Evolutionary conservation across 2,888 invertebrate species (phyloP).

Genomic region (Graphium colonna): DNA sequence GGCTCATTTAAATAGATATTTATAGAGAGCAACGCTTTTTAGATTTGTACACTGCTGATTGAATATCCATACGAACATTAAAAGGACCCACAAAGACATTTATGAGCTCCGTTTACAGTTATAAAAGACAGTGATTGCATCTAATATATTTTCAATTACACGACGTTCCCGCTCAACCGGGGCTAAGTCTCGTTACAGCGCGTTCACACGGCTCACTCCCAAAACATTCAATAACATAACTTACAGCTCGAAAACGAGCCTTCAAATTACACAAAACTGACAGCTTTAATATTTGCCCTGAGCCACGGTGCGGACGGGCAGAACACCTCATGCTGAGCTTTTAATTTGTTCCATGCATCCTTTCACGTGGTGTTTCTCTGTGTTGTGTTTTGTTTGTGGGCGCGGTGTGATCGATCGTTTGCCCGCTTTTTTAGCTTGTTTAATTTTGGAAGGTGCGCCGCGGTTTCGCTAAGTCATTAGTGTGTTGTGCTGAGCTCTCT

Average conservation of each 20-base stretch:
- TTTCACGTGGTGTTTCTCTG: conserved; percentile 55
- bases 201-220: conserved; percentile 58
- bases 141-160: conserved; percentile 54
- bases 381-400: conserved; percentile 72
- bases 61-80: conserved; percentile 41
- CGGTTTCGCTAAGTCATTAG: conserved; percentile 77
- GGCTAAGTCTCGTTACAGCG: conserved; percentile 44
- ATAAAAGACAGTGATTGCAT: conserved; percentile 52
- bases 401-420: conserved; percentile 72
- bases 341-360: conserved; percentile 78
- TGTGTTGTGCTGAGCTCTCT: conserved; percentile 35
- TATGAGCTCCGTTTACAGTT: conserved; percentile 43
- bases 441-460: conserved; percentile 69
- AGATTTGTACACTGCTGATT: conserved; percentile 37
- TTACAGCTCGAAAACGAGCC: conserved; percentile 68
- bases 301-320: conserved; percentile 48
- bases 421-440: conserved; percentile 73
- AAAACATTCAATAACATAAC: conserved; percentile 75
- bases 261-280: conserved; percentile 76
- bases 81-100: conserved; percentile 41
- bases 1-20: conserved; percentile 45
- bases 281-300: conserved; percentile 77
- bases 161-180: conserved; percentile 47
- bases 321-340: conserved; percentile 74
- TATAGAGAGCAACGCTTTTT: conserved; percentile 40